Evolutionary conservation across 1,140 invertebrate genomes (phyloP).

Genomic region (Pachyrhynchus sulphureomaculatus): DNA sequence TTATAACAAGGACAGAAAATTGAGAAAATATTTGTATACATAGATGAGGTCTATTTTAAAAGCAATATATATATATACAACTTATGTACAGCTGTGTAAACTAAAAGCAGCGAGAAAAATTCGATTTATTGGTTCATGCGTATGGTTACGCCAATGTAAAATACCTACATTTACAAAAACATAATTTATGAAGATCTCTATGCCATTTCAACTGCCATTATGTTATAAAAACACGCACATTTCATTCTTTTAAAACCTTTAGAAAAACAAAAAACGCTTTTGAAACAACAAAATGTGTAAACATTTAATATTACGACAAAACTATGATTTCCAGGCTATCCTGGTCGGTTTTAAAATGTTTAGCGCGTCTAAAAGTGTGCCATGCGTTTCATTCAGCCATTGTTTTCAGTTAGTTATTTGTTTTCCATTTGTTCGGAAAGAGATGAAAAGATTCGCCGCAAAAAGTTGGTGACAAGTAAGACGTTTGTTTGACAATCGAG

Average conservation of each 20-base stretch:
- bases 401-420: slow-evolving; percentile 1
- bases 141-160: background rate
- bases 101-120: no score
- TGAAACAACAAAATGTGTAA: background rate
- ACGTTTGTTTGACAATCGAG: background rate
- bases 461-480: background rate
- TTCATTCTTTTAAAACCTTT: background rate
- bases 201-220: background rate
- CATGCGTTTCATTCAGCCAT: slow-evolving; percentile 1
- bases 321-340: slow-evolving; percentile 3
- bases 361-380: slow-evolving; percentile 2
- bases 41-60: no score
- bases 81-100: no score
- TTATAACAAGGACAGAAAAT: no score
- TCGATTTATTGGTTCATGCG: no score
- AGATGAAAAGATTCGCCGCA: background rate
- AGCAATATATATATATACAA: no score
- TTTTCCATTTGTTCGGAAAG: slow-evolving; percentile 3
- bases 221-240: background rate
- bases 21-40: no score
- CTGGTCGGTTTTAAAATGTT: background rate
- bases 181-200: background rate
- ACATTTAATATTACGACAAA: background rate
- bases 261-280: background rate
- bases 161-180: background rate